phyloP scores from a whole-genome alignment of 1,140 invertebrate species.

The Oscheius sp. region DNA sequence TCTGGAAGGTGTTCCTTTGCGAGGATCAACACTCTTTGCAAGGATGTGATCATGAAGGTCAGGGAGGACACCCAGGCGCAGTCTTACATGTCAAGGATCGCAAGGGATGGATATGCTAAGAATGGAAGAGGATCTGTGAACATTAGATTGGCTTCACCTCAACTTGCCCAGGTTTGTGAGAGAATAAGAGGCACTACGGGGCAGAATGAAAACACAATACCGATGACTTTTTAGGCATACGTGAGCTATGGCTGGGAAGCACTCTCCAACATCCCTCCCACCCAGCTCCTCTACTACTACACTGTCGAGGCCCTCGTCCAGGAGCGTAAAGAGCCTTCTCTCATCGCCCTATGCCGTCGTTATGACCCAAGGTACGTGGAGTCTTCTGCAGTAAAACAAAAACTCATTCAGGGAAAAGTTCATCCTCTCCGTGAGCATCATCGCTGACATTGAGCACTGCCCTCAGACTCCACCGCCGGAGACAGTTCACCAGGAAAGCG shows the following conservation, averaged over 20 bases:
- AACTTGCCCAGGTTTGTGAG: constrained; percentile 64
- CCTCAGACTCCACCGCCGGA: constrained; percentile 59
- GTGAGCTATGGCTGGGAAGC: constrained; percentile 52
- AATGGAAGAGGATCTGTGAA: constrained; percentile 87
- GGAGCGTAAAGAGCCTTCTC: constrained; percentile 70
- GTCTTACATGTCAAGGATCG: constrained; percentile 75
- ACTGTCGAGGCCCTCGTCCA: constrained; percentile 52
- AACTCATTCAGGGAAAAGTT: constrained; percentile 55
- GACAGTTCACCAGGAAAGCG: neutral
- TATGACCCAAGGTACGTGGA: constrained; percentile 76
- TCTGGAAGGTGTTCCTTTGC: constrained; percentile 75
- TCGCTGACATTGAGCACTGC: constrained; percentile 59
- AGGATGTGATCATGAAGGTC: constrained; percentile 76
- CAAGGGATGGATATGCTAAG: constrained; percentile 74
- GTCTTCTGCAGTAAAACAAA: neutral
- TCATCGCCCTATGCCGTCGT: constrained; percentile 78
- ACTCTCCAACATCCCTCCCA: constrained; percentile 39
- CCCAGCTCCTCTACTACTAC: constrained; percentile 58
- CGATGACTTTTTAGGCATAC: constrained; percentile 48
- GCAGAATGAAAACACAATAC: too few relatives aligned
- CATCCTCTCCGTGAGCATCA: constrained; percentile 57
- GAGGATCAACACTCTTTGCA: constrained; percentile 75
- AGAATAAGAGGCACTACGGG: constrained; percentile 76
- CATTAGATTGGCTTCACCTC: constrained; percentile 65
- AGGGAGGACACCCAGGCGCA: constrained; percentile 77